Conservation (phyloP, 2,888 invertebrate species). For the Geotrupes spiniger region DNA sequence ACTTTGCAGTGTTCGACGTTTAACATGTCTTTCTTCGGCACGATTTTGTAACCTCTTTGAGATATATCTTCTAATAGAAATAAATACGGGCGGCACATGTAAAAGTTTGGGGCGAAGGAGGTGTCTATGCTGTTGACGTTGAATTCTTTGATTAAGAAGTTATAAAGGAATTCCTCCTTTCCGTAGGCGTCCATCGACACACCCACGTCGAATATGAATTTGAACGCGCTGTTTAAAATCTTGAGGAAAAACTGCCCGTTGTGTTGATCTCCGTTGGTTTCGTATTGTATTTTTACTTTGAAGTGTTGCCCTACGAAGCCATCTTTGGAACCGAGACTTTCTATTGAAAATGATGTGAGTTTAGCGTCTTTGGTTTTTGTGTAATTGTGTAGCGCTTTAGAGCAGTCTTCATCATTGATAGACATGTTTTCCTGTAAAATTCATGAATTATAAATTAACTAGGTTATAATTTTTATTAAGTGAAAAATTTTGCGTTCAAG, state of each 20-base stretch:
- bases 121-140: constrained; percentile 28
- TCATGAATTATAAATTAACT: too few species aligned
- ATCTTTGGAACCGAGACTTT: constrained; percentile 25
- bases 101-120: constrained; percentile 35
- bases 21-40: constrained; percentile 43
- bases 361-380: constrained; percentile 14
- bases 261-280: constrained; percentile 8
- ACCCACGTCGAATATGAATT: constrained; percentile 29
- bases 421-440: neutral
- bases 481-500: too few species aligned
- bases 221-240: constrained; percentile 28
- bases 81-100: constrained; percentile 33
- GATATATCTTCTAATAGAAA: constrained; percentile 39
- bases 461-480: too few species aligned
- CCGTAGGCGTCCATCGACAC: constrained; percentile 32
- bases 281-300: constrained; percentile 24
- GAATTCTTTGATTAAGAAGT: constrained; percentile 30
- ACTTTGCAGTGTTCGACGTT: constrained; percentile 52
- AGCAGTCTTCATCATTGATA: constrained; percentile 22
- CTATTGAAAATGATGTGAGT: constrained; percentile 20
- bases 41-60: constrained; percentile 25
- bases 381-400: constrained; percentile 19
- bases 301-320: constrained; percentile 30
- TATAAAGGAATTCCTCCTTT: constrained; percentile 40
- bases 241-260: constrained; percentile 33